A percentile compares a stretch with the other conserved stretches of the same genome.
These are phyloP conservation scores for Coenonympha glycerion DNA, from an alignment of 2,888 invertebrate species.

Conservation along the genomic window DNA sequence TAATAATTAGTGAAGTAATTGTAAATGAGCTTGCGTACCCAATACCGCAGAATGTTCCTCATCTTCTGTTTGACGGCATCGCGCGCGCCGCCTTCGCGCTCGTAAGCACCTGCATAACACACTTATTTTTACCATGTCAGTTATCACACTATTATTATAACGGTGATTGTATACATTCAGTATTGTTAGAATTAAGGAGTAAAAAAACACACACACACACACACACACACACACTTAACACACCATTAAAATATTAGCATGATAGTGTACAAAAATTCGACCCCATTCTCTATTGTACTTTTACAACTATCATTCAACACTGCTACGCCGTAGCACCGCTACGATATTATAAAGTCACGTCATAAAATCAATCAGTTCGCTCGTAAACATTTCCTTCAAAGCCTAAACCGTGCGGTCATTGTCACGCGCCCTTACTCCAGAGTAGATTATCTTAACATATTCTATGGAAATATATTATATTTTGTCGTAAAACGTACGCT, in stretches of 20 bases:
- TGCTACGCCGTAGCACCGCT: constrained; percentile 9
- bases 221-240: too few species aligned
- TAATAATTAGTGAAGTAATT: too few species aligned
- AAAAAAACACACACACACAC: too few species aligned
- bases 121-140: too few species aligned
- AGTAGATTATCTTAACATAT: constrained; percentile 19
- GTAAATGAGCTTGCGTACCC: constrained; percentile 44
- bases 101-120: constrained; percentile 46
- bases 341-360: constrained; percentile 7
- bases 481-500: constrained; percentile 11
- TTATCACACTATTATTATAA: too few species aligned
- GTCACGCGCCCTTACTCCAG: constrained; percentile 11
- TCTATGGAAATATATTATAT: constrained; percentile 10
- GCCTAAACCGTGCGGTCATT: constrained; percentile 16
- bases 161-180: too few species aligned
- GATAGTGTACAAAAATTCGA: too few species aligned
- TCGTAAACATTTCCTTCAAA: constrained; percentile 20
- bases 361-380: constrained; percentile 20
- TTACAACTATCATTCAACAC: not conserved
- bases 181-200: not conserved
- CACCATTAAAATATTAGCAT: too few species aligned
- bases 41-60: constrained; percentile 65
- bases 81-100: constrained; percentile 47
- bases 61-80: constrained; percentile 62
- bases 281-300: too few species aligned